Evolutionary conservation across 37 sponge, comb jelly and placozoan species (phyloP).

Genomic region (Eunapius fragilis): DNA sequence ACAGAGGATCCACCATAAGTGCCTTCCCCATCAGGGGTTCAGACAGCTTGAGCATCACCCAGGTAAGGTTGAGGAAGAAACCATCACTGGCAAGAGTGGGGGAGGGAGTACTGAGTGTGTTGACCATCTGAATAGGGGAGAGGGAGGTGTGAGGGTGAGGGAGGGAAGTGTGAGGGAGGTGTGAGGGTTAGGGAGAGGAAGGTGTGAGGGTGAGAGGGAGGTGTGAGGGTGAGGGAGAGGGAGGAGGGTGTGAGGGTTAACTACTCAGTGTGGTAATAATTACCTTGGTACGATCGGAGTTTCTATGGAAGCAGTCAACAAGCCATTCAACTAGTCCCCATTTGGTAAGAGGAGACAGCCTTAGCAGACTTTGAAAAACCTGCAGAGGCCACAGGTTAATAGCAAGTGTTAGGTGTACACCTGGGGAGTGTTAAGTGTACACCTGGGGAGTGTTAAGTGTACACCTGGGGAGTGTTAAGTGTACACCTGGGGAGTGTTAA

Average conservation of each 20-base stretch:
- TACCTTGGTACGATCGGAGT: slow-evolving; percentile 62
- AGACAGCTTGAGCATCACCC: slow-evolving; percentile 69
- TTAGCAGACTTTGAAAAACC: slow-evolving; percentile 38
- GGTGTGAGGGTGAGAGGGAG: no score
- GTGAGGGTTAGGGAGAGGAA: no score
- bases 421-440: no score
- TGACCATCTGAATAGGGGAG: no score
- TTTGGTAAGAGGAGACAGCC: slow-evolving; percentile 24
- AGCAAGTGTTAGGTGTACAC: no score
- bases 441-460: no score
- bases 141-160: neutral
- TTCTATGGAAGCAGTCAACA: slow-evolving; percentile 52
- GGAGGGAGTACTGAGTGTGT: neutral
- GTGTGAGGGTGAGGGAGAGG: neutral
- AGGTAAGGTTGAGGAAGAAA: slow-evolving; percentile 86
- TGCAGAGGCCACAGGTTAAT: neutral
- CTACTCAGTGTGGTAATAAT: neutral
- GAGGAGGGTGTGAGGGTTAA: neutral
- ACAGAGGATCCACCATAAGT: slow-evolving; percentile 52
- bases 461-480: no score
- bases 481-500: no score
- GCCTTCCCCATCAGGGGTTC: slow-evolving; percentile 57
- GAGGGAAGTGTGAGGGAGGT: no score
- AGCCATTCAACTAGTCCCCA: slow-evolving; percentile 54
- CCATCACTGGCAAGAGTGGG: slow-evolving; percentile 69